phyloP scores from a whole-genome alignment of 2,113 vertebrate species.

The Albula goreensis region DNA sequence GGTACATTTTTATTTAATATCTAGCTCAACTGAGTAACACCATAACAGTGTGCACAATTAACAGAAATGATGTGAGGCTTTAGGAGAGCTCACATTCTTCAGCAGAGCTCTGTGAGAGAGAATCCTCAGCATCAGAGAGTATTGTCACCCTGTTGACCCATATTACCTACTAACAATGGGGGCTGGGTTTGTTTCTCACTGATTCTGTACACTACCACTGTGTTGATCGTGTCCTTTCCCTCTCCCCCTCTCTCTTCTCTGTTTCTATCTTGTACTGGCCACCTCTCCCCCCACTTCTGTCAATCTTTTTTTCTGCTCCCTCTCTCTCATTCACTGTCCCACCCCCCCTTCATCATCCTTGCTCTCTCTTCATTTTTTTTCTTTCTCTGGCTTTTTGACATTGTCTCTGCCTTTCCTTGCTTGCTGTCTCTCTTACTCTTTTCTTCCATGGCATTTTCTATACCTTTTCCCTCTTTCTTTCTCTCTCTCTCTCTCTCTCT shows the following conservation, averaged over 20 bases:
- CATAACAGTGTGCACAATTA: not conserved
- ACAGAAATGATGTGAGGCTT: not conserved
- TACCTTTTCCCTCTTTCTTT: slow-evolving; percentile 8
- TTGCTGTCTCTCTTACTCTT: not conserved
- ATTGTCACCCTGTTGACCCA: not conserved
- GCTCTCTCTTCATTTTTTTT: slow-evolving; percentile 39
- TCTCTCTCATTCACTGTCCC: not conserved
- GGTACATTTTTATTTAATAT: not conserved
- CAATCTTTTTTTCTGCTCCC: not conserved
- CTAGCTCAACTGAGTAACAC: not conserved
- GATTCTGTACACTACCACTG: not conserved
- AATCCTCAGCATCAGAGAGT: no score
- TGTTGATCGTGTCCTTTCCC: not conserved
- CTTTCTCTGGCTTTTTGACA: slow-evolving; percentile 25
- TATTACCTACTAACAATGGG: slow-evolving; percentile 32
- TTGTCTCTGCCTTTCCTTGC: slow-evolving; percentile 17
- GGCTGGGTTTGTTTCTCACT: not conserved
- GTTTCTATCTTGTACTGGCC: not conserved
- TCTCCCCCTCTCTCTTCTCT: slow-evolving; percentile 6
- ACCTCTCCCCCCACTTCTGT: slow-evolving; percentile 6
- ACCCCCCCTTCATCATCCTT: not conserved
- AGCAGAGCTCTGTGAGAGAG: not conserved
- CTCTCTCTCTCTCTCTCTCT: not conserved
- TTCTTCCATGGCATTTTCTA: slow-evolving; percentile 8
- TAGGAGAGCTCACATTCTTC: not conserved